phyloP scores from a whole-genome alignment of 37 sponge, comb jelly and placozoan genomes.

The Aplysina aerophoba region DNA sequence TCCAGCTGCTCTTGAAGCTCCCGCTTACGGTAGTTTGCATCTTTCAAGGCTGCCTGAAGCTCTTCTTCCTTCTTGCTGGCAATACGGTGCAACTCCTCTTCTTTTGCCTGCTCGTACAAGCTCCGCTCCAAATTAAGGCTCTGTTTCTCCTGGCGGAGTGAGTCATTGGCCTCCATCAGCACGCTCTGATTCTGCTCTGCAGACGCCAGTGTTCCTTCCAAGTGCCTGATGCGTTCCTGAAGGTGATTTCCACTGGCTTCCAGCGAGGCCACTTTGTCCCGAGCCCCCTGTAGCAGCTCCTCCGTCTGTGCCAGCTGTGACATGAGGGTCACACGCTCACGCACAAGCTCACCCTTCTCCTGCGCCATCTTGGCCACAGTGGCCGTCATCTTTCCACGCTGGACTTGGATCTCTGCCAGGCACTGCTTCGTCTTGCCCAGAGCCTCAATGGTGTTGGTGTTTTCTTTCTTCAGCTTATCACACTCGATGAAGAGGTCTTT shows the following conservation, averaged over 20 bases:
- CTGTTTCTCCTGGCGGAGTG: conserved; percentile 63
- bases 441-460: conserved; percentile 38
- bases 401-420: conserved; percentile 64
- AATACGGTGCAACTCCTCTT: conserved; percentile 35
- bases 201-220: conserved; percentile 7
- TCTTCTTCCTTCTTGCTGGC: conserved; percentile 43
- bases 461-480: conserved; percentile 45
- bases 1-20: conserved; percentile 1
- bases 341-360: conserved; percentile 69
- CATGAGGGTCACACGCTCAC: conserved; percentile 44
- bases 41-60: conserved; percentile 31
- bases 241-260: conserved; percentile 28
- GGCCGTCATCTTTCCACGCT: conserved; percentile 59
- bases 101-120: conserved; percentile 12
- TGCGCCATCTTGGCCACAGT: conserved; percentile 56
- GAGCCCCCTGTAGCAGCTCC: conserved; percentile 17
- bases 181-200: not conserved
- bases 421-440: conserved; percentile 50
- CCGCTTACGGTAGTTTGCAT: conserved; percentile 14
- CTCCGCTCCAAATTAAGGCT: conserved; percentile 22
- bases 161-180: conserved; percentile 44
- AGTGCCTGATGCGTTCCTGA: conserved; percentile 29
- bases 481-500: conserved; percentile 1
- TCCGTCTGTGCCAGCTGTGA: conserved; percentile 37
- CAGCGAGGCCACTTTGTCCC: conserved; percentile 38